Percentiles rank a stretch among this genome's conserved stretches.
Conservation (phyloP, 2,888 invertebrate species). For the Noctua janthe region DNA sequence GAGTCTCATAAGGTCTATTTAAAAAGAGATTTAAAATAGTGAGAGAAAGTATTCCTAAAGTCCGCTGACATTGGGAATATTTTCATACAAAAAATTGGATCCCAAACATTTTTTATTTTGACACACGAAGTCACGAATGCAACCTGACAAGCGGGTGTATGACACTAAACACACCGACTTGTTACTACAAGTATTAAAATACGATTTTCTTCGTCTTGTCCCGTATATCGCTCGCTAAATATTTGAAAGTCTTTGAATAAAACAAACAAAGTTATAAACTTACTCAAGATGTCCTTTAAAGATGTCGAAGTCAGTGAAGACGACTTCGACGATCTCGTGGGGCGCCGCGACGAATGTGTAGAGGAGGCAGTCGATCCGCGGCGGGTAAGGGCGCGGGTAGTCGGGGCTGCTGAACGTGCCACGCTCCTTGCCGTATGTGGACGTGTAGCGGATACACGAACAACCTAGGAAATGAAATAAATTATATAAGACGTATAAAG, state of each 20-base stretch:
- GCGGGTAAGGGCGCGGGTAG: slow-evolving; percentile 94
- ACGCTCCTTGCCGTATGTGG: slow-evolving; percentile 94
- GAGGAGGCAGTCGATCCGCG: slow-evolving; percentile 95
- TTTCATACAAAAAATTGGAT: too few relatives aligned
- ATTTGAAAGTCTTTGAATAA: neutral
- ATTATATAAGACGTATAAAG: neutral
- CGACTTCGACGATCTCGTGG: slow-evolving; percentile 95
- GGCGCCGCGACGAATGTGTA: slow-evolving; percentile 95
- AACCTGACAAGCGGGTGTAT: neutral
- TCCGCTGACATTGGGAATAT: too few relatives aligned
- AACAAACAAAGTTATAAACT: slow-evolving; percentile 80
- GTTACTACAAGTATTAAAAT: neutral
- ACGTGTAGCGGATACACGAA: slow-evolving; percentile 95
- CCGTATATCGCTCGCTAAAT: neutral
- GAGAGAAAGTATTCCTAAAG: too few relatives aligned
- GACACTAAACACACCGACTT: neutral
- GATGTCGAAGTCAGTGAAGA: slow-evolving; percentile 95
- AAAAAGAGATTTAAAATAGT: neutral
- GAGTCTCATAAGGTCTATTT: neutral
- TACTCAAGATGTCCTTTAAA: slow-evolving; percentile 92
- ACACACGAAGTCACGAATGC: too few relatives aligned
- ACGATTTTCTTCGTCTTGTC: neutral
- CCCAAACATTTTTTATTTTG: too few relatives aligned
- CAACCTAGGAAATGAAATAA: slow-evolving; percentile 91
- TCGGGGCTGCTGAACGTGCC: slow-evolving; percentile 96